Evolutionary conservation across 2,888 invertebrate species (phyloP).

Genomic region (Notodonta ziczac): DNA sequence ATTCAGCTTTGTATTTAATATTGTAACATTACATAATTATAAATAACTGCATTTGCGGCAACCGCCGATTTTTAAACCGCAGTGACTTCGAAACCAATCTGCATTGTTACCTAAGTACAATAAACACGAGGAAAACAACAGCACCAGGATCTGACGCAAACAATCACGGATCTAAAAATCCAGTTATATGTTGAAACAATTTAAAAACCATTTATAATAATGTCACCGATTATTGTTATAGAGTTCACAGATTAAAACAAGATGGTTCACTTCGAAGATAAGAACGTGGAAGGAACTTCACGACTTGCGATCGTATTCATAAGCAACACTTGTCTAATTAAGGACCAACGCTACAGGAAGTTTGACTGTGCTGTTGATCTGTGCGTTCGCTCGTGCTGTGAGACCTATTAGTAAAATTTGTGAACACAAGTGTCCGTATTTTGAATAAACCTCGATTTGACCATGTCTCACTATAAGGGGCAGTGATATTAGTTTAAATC

Average conservation of each 20-base stretch:
- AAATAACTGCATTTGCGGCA: not conserved
- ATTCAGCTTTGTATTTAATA: too few species aligned
- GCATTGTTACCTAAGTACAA: not conserved
- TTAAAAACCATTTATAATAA: conserved; percentile 3
- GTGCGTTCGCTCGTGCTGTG: too few species aligned
- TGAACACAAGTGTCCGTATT: too few species aligned
- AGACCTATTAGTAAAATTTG: too few species aligned
- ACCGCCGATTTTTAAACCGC: not conserved
- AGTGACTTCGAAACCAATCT: not conserved
- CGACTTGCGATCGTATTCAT: too few species aligned
- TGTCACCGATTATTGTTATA: not conserved
- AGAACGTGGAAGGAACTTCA: not conserved
- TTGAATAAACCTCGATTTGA: too few species aligned
- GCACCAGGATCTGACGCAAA: conserved; percentile 24
- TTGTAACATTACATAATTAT: not conserved
- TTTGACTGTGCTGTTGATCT: too few species aligned
- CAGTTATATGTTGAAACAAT: conserved; percentile 13
- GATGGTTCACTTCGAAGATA: not conserved
- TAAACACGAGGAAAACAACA: not conserved
- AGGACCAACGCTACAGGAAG: too few species aligned
- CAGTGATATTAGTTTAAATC: too few species aligned
- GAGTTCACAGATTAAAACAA: not conserved
- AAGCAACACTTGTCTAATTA: too few species aligned
- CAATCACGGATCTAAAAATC: conserved; percentile 31
- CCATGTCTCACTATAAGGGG: too few species aligned